Conservation (phyloP, 2,797 vertebrate genomes). For the Ispidina lecontei region DNA sequence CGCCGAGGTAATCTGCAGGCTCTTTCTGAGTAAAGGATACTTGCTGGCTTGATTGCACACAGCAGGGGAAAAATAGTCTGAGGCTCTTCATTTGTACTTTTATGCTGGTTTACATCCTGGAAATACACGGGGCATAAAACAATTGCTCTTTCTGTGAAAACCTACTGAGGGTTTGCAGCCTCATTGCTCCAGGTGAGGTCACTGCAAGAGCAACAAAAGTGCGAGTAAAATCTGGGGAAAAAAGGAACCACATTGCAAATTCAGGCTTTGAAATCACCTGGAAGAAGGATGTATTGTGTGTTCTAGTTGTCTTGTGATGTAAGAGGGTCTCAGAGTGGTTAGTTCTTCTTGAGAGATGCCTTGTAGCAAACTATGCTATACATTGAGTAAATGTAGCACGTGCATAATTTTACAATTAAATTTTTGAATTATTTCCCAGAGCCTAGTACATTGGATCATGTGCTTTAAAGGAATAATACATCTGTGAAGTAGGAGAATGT, state of each 20-base stretch:
- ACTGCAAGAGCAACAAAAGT: background rate
- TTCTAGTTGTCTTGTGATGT: background rate
- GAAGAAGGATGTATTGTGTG: background rate
- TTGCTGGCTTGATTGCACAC: slow-evolving; percentile 49
- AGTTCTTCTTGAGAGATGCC: background rate
- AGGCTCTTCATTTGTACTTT: slow-evolving; percentile 21
- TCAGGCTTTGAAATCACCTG: background rate
- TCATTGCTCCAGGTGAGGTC: slow-evolving; percentile 9
- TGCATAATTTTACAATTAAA: background rate
- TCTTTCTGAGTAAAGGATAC: background rate
- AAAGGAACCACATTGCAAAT: background rate
- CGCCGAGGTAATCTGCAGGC: background rate
- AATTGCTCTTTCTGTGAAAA: background rate
- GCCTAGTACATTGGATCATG: background rate
- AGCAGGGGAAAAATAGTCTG: slow-evolving; percentile 46
- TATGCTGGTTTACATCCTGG: background rate
- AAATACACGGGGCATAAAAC: background rate
- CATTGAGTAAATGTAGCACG: accelerated
- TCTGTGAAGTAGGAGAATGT: background rate
- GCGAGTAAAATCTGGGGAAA: background rate
- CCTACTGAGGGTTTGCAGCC: background rate
- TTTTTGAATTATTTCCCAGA: background rate
- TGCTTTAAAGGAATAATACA: background rate
- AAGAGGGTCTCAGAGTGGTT: background rate
- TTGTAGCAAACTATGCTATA: background rate